These are phyloP conservation scores for Chironomus riparius DNA, from an alignment of 2,888 invertebrate genomes.

Conservation along the genomic window DNA sequence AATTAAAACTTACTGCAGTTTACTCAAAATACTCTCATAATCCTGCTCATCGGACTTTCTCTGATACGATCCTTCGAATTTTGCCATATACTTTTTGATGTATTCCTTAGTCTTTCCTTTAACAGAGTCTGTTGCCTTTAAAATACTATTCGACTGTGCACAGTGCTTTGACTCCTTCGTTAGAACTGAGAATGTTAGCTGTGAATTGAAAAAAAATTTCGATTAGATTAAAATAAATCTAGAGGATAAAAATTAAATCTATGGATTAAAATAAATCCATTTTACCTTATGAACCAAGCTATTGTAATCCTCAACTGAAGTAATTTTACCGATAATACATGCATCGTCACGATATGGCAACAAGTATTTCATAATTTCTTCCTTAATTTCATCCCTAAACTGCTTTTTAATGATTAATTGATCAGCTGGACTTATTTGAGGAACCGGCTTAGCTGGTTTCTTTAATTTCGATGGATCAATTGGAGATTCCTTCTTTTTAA, in stretches of 20 bases:
- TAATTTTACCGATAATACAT: conserved; percentile 76
- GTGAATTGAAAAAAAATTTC: conserved; percentile 34
- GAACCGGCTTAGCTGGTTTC: conserved; percentile 38
- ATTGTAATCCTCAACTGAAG: conserved; percentile 85
- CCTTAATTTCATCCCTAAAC: conserved; percentile 70
- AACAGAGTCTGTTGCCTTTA: conserved; percentile 47
- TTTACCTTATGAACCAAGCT: conserved; percentile 84
- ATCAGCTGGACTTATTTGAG: conserved; percentile 27
- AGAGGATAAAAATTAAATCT: not conserved
- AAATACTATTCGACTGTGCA: conserved; percentile 47
- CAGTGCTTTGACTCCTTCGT: conserved; percentile 90
- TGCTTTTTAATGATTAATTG: conserved; percentile 61
- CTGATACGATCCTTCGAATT: conserved; percentile 56
- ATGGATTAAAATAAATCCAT: conserved; percentile 14
- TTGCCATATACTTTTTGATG: conserved; percentile 91
- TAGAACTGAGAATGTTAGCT: conserved; percentile 94
- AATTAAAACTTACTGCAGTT: not conserved
- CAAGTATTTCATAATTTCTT: conserved; percentile 72
- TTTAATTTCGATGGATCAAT: conserved; percentile 39
- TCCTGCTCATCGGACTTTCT: conserved; percentile 12
- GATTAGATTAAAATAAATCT: not conserved
- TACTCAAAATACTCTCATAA: conserved; percentile 13
- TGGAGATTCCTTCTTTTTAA: conserved; percentile 27
- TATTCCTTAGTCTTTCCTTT: conserved; percentile 92
- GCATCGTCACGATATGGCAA: conserved; percentile 80